Evolutionary conservation across 2,113 vertebrate genomes (phyloP).

Genomic region (Limnothrissa miodon): DNA sequence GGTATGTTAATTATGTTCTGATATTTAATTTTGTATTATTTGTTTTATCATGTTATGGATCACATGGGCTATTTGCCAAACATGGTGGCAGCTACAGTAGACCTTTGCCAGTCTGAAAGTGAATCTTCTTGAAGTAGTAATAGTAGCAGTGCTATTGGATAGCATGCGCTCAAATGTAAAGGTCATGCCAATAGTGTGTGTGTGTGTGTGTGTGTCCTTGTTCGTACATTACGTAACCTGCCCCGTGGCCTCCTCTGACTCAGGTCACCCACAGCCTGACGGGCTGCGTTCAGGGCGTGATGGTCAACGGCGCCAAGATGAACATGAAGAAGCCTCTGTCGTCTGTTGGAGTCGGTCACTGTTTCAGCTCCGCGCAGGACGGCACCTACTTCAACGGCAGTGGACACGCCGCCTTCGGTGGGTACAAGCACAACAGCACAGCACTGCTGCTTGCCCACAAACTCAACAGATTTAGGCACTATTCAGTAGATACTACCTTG

Average conservation of each 20-base stretch:
- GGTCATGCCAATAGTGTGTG: not conserved
- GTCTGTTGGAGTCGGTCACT: slow-evolving; percentile 70
- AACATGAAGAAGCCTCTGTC: slow-evolving; percentile 64
- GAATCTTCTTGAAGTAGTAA: not conserved
- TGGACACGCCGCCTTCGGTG: slow-evolving; percentile 84
- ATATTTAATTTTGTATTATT: not conserved
- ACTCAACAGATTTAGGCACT: too few relatives aligned
- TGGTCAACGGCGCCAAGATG: slow-evolving; percentile 73
- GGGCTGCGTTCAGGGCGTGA: slow-evolving; percentile 78
- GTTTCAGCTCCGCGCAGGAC: slow-evolving; percentile 76
- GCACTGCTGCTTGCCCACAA: too few relatives aligned
- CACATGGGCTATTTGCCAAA: not conserved
- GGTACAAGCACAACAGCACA: slow-evolving; percentile 29
- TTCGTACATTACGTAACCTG: not conserved
- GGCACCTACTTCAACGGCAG: slow-evolving; percentile 89
- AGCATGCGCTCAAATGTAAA: not conserved
- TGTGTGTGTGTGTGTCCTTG: not conserved
- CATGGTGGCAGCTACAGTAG: not conserved
- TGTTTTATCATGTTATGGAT: not conserved
- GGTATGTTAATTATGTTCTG: not conserved
- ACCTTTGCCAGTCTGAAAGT: not conserved
- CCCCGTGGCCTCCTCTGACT: slow-evolving; percentile 21
- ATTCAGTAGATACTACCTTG: too few relatives aligned
- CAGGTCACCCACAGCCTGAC: slow-evolving; percentile 85
- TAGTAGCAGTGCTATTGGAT: not conserved